A percentile compares a stretch with the other conserved stretches of the same genome.
Conservation (phyloP, 2,113 vertebrate genomes). For the Pomatorhinus ruficollis region DNA sequence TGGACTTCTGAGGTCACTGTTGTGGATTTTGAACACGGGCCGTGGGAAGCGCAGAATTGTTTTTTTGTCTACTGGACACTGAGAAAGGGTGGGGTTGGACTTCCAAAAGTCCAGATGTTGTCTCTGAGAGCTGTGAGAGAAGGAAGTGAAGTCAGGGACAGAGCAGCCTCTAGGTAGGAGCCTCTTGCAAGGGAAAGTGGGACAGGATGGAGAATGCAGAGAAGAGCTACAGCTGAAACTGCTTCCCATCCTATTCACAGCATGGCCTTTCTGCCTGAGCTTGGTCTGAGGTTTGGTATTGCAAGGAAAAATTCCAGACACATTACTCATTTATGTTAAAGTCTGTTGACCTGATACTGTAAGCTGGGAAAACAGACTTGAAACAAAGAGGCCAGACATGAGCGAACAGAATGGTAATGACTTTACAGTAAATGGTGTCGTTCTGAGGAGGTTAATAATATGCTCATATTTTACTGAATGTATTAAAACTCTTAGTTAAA, state of each 20-base stretch:
- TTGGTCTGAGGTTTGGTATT: slow-evolving; percentile 65
- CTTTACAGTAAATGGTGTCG: slow-evolving; percentile 56
- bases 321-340: slow-evolving; percentile 62
- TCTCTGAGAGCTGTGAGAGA: slow-evolving; percentile 7
- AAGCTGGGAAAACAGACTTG: slow-evolving; percentile 67
- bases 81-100: not conserved
- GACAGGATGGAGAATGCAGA: not conserved
- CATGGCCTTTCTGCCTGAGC: not conserved
- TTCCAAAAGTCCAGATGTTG: slow-evolving; percentile 7
- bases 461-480: slow-evolving; percentile 37
- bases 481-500: slow-evolving; percentile 62
- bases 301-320: slow-evolving; percentile 68
- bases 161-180: not conserved
- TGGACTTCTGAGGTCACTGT: not conserved
- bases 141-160: slow-evolving; percentile 17
- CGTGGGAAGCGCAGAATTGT: not conserved
- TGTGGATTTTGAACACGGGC: not conserved
- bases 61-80: slow-evolving; percentile 11
- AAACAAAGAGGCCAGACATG: slow-evolving; percentile 68
- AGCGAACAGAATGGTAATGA: slow-evolving; percentile 54
- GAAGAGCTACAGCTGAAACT: slow-evolving; percentile 1
- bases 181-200: not conserved
- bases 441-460: slow-evolving; percentile 64
- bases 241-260: slow-evolving; percentile 27
- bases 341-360: slow-evolving; percentile 68